These are phyloP conservation scores for Nothura maculosa DNA, from an alignment of 2,797 vertebrate genomes.

Conservation along the genomic window DNA sequence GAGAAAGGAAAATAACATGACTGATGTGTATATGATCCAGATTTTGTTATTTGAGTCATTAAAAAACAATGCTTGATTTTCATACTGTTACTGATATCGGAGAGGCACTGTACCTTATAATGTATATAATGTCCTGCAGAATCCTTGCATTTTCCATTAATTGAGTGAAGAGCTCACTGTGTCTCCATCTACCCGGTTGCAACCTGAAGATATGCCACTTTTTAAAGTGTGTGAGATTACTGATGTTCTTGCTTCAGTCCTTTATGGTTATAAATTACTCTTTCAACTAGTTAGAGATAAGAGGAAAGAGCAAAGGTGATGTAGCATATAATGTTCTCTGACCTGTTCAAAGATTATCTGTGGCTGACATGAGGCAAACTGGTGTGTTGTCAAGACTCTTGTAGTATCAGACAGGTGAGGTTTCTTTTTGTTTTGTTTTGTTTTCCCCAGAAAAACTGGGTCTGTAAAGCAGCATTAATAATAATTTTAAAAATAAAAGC, in stretches of 20 bases:
- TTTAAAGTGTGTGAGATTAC: background rate
- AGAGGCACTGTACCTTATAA: background rate
- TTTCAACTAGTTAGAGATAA: background rate
- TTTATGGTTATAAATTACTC: background rate
- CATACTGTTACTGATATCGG: background rate
- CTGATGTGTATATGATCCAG: too few relatives aligned
- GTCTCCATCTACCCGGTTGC: background rate
- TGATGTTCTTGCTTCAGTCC: background rate
- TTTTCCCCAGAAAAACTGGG: background rate
- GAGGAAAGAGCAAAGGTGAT: background rate
- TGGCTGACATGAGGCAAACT: background rate
- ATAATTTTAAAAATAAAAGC: background rate
- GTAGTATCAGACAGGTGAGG: background rate
- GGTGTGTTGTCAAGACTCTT: background rate
- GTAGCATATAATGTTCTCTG: background rate
- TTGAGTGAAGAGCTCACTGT: background rate
- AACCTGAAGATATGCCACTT: background rate
- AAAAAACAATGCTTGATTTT: background rate
- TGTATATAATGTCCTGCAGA: background rate
- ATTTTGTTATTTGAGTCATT: rapidly evolving
- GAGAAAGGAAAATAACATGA: background rate
- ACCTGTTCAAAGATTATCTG: background rate
- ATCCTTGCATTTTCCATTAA: background rate
- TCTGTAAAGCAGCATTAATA: background rate
- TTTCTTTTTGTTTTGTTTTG: too few relatives aligned